These are phyloP conservation scores for Tetanocera ferruginea DNA, from an alignment of 2,888 invertebrate species.

Conservation along the genomic window DNA sequence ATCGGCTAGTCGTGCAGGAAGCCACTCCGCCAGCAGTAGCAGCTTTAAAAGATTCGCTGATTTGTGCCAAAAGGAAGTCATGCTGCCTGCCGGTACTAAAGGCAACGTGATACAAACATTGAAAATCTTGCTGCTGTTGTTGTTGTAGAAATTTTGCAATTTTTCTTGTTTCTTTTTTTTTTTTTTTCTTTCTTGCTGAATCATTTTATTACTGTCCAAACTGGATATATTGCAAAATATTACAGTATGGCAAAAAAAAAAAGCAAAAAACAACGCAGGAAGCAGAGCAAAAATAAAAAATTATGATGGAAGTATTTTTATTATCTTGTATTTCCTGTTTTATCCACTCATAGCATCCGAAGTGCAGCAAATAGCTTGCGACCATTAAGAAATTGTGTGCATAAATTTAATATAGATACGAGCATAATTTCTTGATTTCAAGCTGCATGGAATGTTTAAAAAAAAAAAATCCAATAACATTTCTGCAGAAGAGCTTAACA, in stretches of 20 bases:
- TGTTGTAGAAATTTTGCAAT: not conserved
- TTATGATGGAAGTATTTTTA: constrained; percentile 21
- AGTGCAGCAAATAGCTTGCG: constrained; percentile 4
- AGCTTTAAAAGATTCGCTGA: constrained; percentile 13
- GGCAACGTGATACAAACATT: constrained; percentile 23
- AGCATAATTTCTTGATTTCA: no score
- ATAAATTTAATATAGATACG: constrained; percentile 1
- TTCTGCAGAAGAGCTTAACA: no score
- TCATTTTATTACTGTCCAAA: constrained; percentile 8
- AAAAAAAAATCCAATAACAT: no score
- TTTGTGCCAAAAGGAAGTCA: constrained; percentile 41
- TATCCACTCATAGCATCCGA: not conserved
- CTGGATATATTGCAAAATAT: constrained; percentile 42
- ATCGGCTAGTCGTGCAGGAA: not conserved
- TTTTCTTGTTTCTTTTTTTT: not conserved
- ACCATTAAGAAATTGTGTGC: constrained; percentile 1
- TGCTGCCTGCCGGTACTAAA: constrained; percentile 30
- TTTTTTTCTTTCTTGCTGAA: not conserved
- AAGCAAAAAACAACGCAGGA: no score
- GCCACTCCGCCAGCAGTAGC: not conserved
- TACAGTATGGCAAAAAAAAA: constrained; percentile 29
- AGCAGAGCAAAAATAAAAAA: no score
- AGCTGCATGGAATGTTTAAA: no score
- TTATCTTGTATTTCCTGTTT: not conserved
- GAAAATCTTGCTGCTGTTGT: constrained; percentile 11